Percentiles rank a stretch among this genome's conserved stretches.
Conservation (phyloP, 2,888 invertebrate genomes). For the Tipula helvola region DNA sequence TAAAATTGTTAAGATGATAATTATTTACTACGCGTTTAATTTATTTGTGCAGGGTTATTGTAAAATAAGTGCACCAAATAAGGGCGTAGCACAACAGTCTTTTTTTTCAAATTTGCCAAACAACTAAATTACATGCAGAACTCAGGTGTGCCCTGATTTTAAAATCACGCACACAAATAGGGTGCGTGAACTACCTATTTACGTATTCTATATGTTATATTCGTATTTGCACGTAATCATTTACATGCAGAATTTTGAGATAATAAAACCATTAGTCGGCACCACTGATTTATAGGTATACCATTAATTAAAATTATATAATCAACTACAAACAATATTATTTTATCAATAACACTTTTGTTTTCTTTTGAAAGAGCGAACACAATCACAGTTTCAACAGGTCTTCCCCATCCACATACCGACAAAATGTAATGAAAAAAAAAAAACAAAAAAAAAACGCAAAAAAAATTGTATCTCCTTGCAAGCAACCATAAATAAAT, state of each 20-base stretch:
- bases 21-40: not conserved
- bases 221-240: not conserved
- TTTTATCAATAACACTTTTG: not conserved
- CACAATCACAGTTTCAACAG: not conserved
- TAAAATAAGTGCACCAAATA: no score
- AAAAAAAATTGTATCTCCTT: not conserved
- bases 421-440: not conserved
- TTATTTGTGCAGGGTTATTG: not conserved
- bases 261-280: not conserved
- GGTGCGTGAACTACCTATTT: not conserved
- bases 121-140: no score
- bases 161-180: not conserved
- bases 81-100: no score
- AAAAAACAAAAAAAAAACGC: not conserved
- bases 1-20: not conserved
- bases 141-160: no score
- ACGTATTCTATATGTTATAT: not conserved
- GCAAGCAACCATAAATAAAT: not conserved
- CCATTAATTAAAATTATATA: not conserved
- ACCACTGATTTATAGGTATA: not conserved
- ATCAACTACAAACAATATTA: not conserved
- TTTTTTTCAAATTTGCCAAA: no score
- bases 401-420: constrained; percentile 7
- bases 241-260: not conserved
- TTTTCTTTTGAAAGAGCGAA: not conserved